Evolutionary conservation across 1,140 invertebrate genomes (phyloP).

Genomic region (Aporrectodea caliginosa): DNA sequence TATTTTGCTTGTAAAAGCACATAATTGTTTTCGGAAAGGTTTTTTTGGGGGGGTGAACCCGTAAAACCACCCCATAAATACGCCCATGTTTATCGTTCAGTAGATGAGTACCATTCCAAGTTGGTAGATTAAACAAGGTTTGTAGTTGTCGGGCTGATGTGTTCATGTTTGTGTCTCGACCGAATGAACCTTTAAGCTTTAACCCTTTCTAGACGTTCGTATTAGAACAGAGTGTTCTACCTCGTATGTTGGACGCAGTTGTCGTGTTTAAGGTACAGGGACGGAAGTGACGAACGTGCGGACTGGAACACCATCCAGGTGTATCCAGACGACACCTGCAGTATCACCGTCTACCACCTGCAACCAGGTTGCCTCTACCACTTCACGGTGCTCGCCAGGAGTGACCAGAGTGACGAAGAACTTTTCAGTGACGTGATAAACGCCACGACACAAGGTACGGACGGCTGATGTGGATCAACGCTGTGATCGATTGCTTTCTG

Average conservation of each 20-base stretch:
- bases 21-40: no score
- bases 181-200: background rate
- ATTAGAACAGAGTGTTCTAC: background rate
- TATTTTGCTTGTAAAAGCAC: no score
- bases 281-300: no score
- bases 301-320: background rate
- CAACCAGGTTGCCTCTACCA: background rate
- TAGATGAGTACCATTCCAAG: background rate
- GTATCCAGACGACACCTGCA: background rate
- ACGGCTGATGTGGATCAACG: background rate
- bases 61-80: no score
- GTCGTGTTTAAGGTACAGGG: no score
- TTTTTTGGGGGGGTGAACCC: no score
- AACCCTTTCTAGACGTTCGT: background rate
- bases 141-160: background rate
- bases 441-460: background rate
- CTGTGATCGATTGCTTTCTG: background rate
- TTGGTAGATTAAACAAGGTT: background rate
- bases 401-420: background rate
- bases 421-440: background rate
- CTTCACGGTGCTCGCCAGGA: background rate
- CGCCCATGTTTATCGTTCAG: no score
- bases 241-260: no score
- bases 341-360: background rate
- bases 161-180: background rate